Evolutionary conservation across 37 sponge, comb jelly and placozoan species (phyloP), one percentile per base, ranked within the genome.

Genomic region (Theonella swinhoei): DNA sequence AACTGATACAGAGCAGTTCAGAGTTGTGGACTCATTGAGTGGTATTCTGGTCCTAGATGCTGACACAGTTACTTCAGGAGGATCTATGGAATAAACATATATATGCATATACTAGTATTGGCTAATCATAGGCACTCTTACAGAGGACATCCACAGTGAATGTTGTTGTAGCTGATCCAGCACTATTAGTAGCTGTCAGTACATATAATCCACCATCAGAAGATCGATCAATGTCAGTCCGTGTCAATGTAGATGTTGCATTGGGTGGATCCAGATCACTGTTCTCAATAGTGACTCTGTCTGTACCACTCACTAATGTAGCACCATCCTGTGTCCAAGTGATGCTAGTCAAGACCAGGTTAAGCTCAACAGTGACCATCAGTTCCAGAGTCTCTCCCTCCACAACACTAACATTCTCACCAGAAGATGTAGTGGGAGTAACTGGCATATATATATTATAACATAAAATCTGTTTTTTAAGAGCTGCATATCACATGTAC

Each of bases 201-300:
- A 34, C 68, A 58, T 85, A 85, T 17, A 65, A 76, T n/a, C n/a
- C n/a, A 77, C 42, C 47, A 38, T 85, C 78, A 39, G 42, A 40
- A 3, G 77, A 59, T 25, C 70, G 43, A 25, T n/a, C 4, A 29
- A 77, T 68, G 34, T 42, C 29, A 20, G 0, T 24, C 24, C 24
- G 62, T 41, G 62, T 60, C 33, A 85, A 39, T 47, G 61, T 68
- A 23, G 78, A 34, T 37, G 85, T 60, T 14, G 39, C 62, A 24
- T 38, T 35, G 2, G 70, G 60, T 14, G 64, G 31, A 41, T 64
- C 39, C 47, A 29, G 25, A 30, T 14, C 42, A 38, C 23, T 19
- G n/a, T 70, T 69, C 20, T 39, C 70, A 42, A 77, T 22, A 68
- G 72, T 54, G 63, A 70, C 25, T 19, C 40, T 30, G 32, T 36